These are phyloP conservation scores for Mellivora capensis DNA, from an alignment of 2,113 vertebrate species.

Conservation along the genomic window DNA sequence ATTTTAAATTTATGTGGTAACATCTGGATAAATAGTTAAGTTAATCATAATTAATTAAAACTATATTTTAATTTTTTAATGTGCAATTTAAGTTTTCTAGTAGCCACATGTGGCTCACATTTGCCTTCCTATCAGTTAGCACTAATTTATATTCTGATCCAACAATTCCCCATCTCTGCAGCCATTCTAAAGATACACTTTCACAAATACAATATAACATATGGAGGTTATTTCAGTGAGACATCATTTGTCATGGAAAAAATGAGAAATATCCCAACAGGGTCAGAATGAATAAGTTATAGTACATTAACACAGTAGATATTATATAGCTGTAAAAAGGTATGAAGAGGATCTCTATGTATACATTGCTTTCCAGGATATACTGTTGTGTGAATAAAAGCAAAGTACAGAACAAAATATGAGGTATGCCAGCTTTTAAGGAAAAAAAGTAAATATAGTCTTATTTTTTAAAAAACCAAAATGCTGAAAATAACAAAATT, in stretches of 20 bases:
- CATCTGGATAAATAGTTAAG: neutral
- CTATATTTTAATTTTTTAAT: neutral
- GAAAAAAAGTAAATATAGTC: neutral
- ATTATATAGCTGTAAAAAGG: neutral
- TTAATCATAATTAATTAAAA: neutral
- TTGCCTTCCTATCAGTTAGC: neutral
- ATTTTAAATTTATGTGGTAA: neutral
- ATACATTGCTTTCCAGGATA: neutral
- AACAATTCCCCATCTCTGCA: neutral
- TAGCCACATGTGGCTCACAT: neutral
- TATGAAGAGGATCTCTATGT: neutral
- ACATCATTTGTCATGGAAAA: neutral
- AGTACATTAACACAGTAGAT: neutral
- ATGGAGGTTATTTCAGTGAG: neutral
- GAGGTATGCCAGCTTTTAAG: neutral
- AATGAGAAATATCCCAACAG: neutral
- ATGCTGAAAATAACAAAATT: neutral
- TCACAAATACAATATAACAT: neutral
- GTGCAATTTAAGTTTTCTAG: neutral
- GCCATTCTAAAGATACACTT: neutral
- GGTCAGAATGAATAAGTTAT: neutral
- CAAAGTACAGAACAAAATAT: neutral
- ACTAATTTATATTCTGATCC: neutral
- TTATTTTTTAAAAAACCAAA: neutral
- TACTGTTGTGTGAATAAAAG: neutral